Evolutionary conservation across 2,888 invertebrate genomes (phyloP), one percentile per base, ranked within the genome.

Genomic region (Ellobium chinense): DNA sequence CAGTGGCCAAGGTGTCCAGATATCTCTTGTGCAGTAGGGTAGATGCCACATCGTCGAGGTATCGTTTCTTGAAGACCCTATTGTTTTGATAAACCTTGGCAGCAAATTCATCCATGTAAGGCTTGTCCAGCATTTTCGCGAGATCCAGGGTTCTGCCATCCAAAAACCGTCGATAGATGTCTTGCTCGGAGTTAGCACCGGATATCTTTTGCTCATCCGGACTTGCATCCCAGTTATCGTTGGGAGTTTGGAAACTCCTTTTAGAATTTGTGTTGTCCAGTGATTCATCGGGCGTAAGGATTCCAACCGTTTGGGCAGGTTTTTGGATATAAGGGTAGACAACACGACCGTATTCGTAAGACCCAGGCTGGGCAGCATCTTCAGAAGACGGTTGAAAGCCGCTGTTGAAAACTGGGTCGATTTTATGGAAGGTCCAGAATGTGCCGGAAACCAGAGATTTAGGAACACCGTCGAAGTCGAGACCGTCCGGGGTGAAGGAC

Each of bases 21-120:
- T 72, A 72, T 72, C 27, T 21, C 5, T 58, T 72, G 31, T 72
- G 70, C n/a, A 72, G 54, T 7, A 29, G 37, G 7, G 31, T 24
- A 24, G 70, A 37, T 12, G 58, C 70, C 34, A 29, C 4, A 1
- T 58, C 36, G 36, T 72, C 56, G 1, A 72, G 24, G 37, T 36
- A 27, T 18, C n/a, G 36, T 31, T 60, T 60, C 21, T 36, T 72
- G 56, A 60, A 72, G 12, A 37, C 2, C 9, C 34, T n/a, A 24
- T 60, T 34, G 24, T 34, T 37, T 36, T 36, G 7, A 29, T 36
- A 72, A 29, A 58, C 1, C 21, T 1, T 12, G 0, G 72, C 36
- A 2, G 37, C 72, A n/a, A 60, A 37, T 58, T 72, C 72, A 37
- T 72, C 60, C 1, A 72, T 60, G 24, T 58, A 27, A 14, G 72